These are phyloP conservation scores for Condylostylus longicornis DNA, from an alignment of 1,140 invertebrate genomes.

Conservation along the genomic window DNA sequence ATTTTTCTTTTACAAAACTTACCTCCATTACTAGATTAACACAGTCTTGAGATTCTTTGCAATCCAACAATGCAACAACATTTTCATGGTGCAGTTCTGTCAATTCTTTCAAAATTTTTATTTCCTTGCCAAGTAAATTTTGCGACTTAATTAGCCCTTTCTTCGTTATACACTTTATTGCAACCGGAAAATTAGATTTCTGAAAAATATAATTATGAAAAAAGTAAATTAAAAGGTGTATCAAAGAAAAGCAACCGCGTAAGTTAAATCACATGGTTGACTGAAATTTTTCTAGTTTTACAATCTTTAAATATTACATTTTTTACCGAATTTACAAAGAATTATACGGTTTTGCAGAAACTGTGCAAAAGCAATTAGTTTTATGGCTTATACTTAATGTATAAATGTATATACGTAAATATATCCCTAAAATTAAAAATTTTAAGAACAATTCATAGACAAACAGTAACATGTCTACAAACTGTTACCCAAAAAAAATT, in stretches of 20 bases:
- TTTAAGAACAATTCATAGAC: too few species aligned
- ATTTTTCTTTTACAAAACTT: conserved; percentile 19
- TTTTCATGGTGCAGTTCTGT: conserved; percentile 95
- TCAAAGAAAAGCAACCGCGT: conserved; percentile 11
- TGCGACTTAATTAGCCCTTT: conserved; percentile 94
- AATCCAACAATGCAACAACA: conserved; percentile 91
- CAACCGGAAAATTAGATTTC: conserved; percentile 75
- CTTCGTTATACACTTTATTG: conserved; percentile 95
- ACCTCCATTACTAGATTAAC: conserved; percentile 97
- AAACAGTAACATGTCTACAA: too few species aligned
- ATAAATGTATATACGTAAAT: too few species aligned
- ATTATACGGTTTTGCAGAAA: too few species aligned
- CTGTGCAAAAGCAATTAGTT: too few species aligned
- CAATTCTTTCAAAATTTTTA: conserved; percentile 95
- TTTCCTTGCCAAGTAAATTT: conserved; percentile 93
- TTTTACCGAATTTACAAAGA: too few species aligned
- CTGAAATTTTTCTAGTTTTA: too few species aligned
- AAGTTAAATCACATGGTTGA: too few species aligned
- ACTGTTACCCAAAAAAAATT: too few species aligned
- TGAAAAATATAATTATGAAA: conserved; percentile 37
- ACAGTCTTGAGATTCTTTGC: conserved; percentile 85
- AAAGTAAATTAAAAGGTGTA: conserved; percentile 11
- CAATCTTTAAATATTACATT: too few species aligned
- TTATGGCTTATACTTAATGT: too few species aligned
- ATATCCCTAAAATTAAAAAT: too few species aligned